Conservation (phyloP, 2,888 invertebrate genomes). For the Drosophila affinis region DNA sequence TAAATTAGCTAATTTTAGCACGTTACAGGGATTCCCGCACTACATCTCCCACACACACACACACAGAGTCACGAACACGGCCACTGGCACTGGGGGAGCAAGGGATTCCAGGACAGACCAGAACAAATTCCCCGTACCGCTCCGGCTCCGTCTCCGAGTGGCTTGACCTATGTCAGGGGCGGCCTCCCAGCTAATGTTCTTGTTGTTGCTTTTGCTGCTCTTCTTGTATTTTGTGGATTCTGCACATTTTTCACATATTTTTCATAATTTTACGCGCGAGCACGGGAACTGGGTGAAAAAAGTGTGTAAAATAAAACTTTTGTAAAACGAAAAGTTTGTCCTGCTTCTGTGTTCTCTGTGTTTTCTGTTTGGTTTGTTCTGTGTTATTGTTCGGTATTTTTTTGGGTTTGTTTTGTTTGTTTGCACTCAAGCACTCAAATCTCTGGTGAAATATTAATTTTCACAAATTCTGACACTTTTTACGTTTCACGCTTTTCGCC, state of each 20-base stretch:
- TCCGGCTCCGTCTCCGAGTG: constrained; percentile 13
- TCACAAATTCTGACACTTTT: constrained; percentile 73
- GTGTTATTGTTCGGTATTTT: constrained; percentile 8
- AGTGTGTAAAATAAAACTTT: constrained; percentile 32
- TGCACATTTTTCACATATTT: constrained; percentile 69
- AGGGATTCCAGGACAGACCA: constrained; percentile 37
- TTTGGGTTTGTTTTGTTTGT: constrained; percentile 22
- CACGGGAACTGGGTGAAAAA: constrained; percentile 27
- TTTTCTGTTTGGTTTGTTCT: constrained; percentile 28
- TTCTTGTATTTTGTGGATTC: constrained; percentile 36
- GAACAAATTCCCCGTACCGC: constrained; percentile 22
- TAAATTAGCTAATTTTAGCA: constrained; percentile 76
- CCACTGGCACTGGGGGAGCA: not conserved
- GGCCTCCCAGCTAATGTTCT: constrained; percentile 19
- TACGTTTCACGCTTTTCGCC: constrained; percentile 51
- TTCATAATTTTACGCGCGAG: constrained; percentile 71
- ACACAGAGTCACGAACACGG: constrained; percentile 2
- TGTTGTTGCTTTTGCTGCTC: constrained; percentile 38
- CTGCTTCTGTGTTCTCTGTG: constrained; percentile 5
- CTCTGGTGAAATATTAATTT: constrained; percentile 76
- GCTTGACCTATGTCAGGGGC: constrained; percentile 48
- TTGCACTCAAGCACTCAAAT: constrained; percentile 56
- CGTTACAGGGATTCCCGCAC: constrained; percentile 41
- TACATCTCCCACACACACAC: constrained; percentile 4
- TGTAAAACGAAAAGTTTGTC: constrained; percentile 47